Evolutionary conservation across 2,888 invertebrate genomes (phyloP).

Genomic region (Sphinx pinastri): DNA sequence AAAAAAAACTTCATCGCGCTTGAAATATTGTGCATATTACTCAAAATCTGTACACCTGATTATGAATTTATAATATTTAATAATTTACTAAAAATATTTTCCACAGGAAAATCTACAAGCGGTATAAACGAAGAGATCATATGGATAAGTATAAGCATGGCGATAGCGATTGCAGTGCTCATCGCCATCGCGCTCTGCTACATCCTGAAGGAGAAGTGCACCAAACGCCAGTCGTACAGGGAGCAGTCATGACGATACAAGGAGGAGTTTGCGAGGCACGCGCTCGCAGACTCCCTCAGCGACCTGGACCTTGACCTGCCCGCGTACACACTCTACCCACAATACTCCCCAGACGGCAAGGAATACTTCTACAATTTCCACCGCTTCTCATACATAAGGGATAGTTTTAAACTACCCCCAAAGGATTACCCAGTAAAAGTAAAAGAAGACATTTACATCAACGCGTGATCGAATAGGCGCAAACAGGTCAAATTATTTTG

Average conservation of each 20-base stretch:
- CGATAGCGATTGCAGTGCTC: slow-evolving; percentile 90
- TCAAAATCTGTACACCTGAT: too few species aligned
- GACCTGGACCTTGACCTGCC: slow-evolving; percentile 71
- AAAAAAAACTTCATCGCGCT: too few species aligned
- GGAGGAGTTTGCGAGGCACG: slow-evolving; percentile 78
- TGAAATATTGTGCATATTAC: too few species aligned
- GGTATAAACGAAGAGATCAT: slow-evolving; percentile 95
- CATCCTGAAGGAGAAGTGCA: slow-evolving; percentile 91
- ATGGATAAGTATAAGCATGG: slow-evolving; percentile 95
- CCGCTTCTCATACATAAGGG: slow-evolving; percentile 72
- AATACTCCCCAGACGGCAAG: slow-evolving; percentile 77
- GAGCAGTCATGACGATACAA: slow-evolving; percentile 87
- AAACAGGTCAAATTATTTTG: not conserved
- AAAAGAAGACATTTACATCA: slow-evolving; percentile 74
- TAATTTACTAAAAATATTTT: slow-evolving; percentile 30
- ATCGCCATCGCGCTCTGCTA: slow-evolving; percentile 93
- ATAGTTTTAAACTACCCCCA: slow-evolving; percentile 73
- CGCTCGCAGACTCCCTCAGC: slow-evolving; percentile 72
- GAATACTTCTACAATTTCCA: slow-evolving; percentile 80
- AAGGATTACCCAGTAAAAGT: slow-evolving; percentile 69
- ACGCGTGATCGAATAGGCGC: slow-evolving; percentile 57
- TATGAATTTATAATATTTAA: too few species aligned
- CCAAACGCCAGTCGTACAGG: slow-evolving; percentile 88
- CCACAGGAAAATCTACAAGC: slow-evolving; percentile 90
- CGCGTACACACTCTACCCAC: slow-evolving; percentile 73